Base-by-base conservation (phyloP, 64 coral and sea anemone genomes). In the Anthopleura sola region DNA sequence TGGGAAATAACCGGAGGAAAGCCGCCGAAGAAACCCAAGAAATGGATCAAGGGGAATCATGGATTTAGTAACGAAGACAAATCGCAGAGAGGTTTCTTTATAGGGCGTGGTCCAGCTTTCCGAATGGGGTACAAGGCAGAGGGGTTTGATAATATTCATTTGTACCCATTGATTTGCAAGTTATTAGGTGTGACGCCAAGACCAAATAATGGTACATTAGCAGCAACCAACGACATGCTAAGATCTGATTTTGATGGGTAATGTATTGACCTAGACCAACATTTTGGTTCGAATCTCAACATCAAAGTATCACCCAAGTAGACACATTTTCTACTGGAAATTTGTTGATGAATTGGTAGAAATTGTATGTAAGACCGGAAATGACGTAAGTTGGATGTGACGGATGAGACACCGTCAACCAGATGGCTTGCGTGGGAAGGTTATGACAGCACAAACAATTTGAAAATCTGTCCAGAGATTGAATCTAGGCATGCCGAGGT, bases 21-120 rank as follows among this genome's bases (percentile, higher is more conserved):
- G 32, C 56, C 38, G 4, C 39, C 82, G 6, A 81, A 53, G 37
- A n/a, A 77, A 49, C 26, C 29, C 26, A 32, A 47, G 28, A 17
- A 74, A 8, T 62, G 47, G 32, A 33, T 68, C 15, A 57, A 57
- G 26, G 85, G 87, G 34, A 49, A 75, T 6, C 95, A 98, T 86
- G 95, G 95, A 19, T 89, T 84, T 39, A 86, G 78, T 38, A 92
- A 74, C 48, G 80, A 60, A 39, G 69, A 88, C 66, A 80, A 75
- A 46, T 81, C 82, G 0, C 94, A 94, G 92, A 80, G 86, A 28
- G 44, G 88, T 20, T 85, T 94, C 24, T 94, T 98, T 48, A 81
- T 94, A 57, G 95, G 58, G 78, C 86, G 90, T 40, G 95, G 95
- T 53, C 92, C 95, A 16, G 92, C 90, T 36, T 98, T 98, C 51